Evolutionary conservation across 2,888 invertebrate species (phyloP), one percentile per base, ranked within the genome.

Genomic region (Caenorhabditis drosophilae): DNA sequence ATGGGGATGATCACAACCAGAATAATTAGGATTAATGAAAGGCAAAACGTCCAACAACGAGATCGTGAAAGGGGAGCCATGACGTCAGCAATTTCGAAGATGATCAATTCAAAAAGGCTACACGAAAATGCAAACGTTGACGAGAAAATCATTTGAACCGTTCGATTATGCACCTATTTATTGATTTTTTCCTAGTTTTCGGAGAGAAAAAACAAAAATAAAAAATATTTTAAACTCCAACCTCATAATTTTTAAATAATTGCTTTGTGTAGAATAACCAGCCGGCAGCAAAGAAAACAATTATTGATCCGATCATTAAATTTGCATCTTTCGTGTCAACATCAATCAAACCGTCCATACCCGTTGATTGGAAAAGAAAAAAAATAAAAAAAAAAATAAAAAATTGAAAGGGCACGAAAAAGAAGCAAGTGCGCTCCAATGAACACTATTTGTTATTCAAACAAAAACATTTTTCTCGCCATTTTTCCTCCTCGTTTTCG

Each of bases 201-300:
- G n/a, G n/a, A 9, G 16, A 23, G 20, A 35, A 38, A 4, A 20
- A 27, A 20, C 22, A 25, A 18, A 27, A 35, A 18, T 45, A 12
- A 22, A n/a, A n/a, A n/a, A n/a, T n/a, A n/a, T n/a, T n/a, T 9
- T 25, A 44, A 35, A 42, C 22, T 34, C 40, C 42, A 49, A 73
- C 74, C 53, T 76, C 76, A 52, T 76, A 74, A 27, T 74, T 72
- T 48, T 69, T 66, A 42, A 73, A 73, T 20, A 73, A 42, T 85
- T 94, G 92, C 84, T 95, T 96, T 80, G 96, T 91, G 84, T 98
- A 99, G 86, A 98, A 99, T 62, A 97, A 89, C 94, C 96, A 96
- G 58, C 97, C 97, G 67, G 94, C 93, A 56, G 90, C 89, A 85
- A 98, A 97, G 86, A 98, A 99, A 50, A 93, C 9, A 11, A 64